Conservation (phyloP, 2,797 vertebrate genomes). For the Trematomus bernacchii region DNA sequence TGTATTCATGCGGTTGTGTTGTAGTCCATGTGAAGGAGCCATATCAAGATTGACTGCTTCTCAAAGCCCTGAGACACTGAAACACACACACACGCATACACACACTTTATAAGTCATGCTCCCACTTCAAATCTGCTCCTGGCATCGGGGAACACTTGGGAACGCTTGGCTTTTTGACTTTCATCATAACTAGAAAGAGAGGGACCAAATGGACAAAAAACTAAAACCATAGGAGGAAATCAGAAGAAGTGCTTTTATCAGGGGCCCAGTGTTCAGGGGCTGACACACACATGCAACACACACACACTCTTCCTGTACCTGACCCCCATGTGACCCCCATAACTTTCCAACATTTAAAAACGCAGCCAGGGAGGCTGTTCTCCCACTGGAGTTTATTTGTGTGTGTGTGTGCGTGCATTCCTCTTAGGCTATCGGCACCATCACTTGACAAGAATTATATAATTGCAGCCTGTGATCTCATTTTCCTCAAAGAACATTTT, state of each 20-base stretch:
- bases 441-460: slow-evolving; percentile 97
- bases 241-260: slow-evolving; percentile 81
- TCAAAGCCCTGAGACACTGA: slow-evolving; percentile 39
- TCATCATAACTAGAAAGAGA: slow-evolving; percentile 78
- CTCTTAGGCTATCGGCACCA: slow-evolving; percentile 90
- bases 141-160: slow-evolving; percentile 77
- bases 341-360: slow-evolving; percentile 88
- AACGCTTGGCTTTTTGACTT: slow-evolving; percentile 73
- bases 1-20: slow-evolving; percentile 42
- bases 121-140: slow-evolving; percentile 69
- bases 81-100: slow-evolving; percentile 20
- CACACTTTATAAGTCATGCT: slow-evolving; percentile 63
- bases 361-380: slow-evolving; percentile 87
- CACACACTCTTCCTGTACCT: slow-evolving; percentile 84
- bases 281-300: slow-evolving; percentile 45
- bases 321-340: slow-evolving; percentile 89
- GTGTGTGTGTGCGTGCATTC: slow-evolving; percentile 78
- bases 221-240: slow-evolving; percentile 69
- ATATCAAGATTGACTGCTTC: slow-evolving; percentile 57
- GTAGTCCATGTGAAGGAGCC: slow-evolving; percentile 44
- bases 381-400: slow-evolving; percentile 72
- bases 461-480: slow-evolving; percentile 95
- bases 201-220: slow-evolving; percentile 73
- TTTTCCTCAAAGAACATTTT: slow-evolving; percentile 93
- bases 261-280: slow-evolving; percentile 66